Conservation (phyloP, 2,888 invertebrate species). For the Esperia sulphurella region DNA sequence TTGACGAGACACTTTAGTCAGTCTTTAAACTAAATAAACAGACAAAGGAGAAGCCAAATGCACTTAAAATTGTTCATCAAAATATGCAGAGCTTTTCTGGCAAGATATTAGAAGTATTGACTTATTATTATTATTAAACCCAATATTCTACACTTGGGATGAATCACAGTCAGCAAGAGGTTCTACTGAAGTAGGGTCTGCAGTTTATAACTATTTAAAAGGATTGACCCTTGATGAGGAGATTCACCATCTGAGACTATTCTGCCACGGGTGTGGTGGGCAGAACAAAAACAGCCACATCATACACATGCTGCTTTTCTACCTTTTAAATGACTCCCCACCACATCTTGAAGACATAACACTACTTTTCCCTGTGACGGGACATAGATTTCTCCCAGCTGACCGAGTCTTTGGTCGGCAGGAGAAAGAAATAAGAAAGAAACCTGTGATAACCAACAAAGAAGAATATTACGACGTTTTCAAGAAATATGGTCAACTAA, state of each 20-base stretch:
- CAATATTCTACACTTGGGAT: not conserved
- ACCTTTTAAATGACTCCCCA: slow-evolving; percentile 6
- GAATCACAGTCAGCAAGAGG: slow-evolving; percentile 5
- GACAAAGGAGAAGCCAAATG: too few species aligned
- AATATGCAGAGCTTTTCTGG: too few species aligned
- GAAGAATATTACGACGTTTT: slow-evolving; percentile 7
- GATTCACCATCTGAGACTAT: not conserved
- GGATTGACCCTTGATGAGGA: too few species aligned
- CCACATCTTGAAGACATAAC: slow-evolving; percentile 6
- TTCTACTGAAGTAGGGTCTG: slow-evolving; percentile 5
- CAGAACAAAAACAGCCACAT: slow-evolving; percentile 10
- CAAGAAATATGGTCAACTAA: slow-evolving; percentile 1
- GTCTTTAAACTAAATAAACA: too few species aligned
- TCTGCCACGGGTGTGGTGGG: slow-evolving; percentile 10
- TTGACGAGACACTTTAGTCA: too few species aligned
- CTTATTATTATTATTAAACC: too few species aligned
- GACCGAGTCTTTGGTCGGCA: slow-evolving; percentile 13
- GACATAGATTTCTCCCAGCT: slow-evolving; percentile 18
- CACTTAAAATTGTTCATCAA: too few species aligned
- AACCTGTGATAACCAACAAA: slow-evolving; percentile 8
- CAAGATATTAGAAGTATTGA: too few species aligned
- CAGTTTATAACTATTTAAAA: not conserved
- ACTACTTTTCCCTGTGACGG: slow-evolving; percentile 13
- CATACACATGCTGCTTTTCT: slow-evolving; percentile 7
- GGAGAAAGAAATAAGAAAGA: slow-evolving; percentile 15